Evolutionary conservation across 2,888 invertebrate genomes (phyloP).

Genomic region (Pandemis corylana): DNA sequence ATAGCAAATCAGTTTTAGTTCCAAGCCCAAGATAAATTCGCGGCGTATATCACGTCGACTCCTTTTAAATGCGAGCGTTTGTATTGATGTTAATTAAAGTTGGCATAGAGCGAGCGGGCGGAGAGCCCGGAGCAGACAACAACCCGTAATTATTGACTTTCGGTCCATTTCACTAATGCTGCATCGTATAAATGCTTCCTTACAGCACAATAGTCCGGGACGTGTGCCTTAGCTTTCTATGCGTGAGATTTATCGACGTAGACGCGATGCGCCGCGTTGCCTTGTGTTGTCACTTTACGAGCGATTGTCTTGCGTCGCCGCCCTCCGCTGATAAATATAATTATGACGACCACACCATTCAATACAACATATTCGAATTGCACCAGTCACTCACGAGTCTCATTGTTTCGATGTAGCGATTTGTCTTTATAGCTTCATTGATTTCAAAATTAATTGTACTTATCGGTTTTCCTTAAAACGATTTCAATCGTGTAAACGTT

Average conservation of each 20-base stretch:
- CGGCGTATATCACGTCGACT: slow-evolving; percentile 62
- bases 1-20: slow-evolving; percentile 58
- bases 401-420: slow-evolving; percentile 50
- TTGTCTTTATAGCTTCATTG: slow-evolving; percentile 52
- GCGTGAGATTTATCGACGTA: slow-evolving; percentile 42
- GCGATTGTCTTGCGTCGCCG: slow-evolving; percentile 57
- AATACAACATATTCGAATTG: slow-evolving; percentile 47
- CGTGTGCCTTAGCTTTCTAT: slow-evolving; percentile 40
- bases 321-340: slow-evolving; percentile 51
- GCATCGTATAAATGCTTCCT: slow-evolving; percentile 57
- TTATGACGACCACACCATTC: slow-evolving; percentile 58
- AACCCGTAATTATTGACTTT: slow-evolving; percentile 54
- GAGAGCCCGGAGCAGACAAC: slow-evolving; percentile 49
- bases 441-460: slow-evolving; percentile 43
- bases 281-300: slow-evolving; percentile 66
- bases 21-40: slow-evolving; percentile 61
- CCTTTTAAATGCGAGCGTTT: slow-evolving; percentile 57
- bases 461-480: slow-evolving; percentile 1
- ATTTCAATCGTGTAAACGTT: slow-evolving; percentile 1
- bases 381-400: slow-evolving; percentile 46
- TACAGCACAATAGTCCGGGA: slow-evolving; percentile 52
- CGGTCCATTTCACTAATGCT: slow-evolving; percentile 60
- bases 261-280: slow-evolving; percentile 46
- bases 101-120: slow-evolving; percentile 53
- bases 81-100: slow-evolving; percentile 70